phyloP scores from a whole-genome alignment of 2,113 vertebrate species.

The Syngnathoides biaculeatus region DNA sequence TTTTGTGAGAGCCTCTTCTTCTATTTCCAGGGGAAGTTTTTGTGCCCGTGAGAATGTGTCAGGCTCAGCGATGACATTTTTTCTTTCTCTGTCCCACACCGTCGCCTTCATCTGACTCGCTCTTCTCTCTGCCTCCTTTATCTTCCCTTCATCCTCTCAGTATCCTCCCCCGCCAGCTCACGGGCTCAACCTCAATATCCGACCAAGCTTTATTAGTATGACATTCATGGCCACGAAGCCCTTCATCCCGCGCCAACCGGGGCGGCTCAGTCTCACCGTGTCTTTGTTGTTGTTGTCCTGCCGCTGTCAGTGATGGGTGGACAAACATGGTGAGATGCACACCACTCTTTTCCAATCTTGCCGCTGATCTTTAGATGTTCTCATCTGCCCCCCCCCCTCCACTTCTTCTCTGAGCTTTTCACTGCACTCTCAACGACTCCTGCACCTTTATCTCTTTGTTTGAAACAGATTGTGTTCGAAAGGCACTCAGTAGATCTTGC shows the following conservation, averaged over 20 bases:
- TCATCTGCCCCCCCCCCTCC: constrained; percentile 16
- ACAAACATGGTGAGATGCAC: constrained; percentile 19
- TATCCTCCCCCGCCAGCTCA: constrained; percentile 31
- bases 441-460: constrained; percentile 1
- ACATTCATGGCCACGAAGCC: constrained; percentile 57
- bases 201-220: constrained; percentile 61
- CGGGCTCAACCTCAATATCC: constrained; percentile 45
- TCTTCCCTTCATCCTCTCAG: constrained; percentile 17
- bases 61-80: constrained; percentile 34
- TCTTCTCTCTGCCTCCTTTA: constrained; percentile 15
- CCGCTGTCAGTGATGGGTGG: not conserved
- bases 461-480: constrained; percentile 11
- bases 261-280: constrained; percentile 16
- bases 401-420: constrained; percentile 26
- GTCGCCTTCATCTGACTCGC: constrained; percentile 13
- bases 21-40: constrained; percentile 33
- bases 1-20: constrained; percentile 20
- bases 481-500: not conserved
- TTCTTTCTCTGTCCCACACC: constrained; percentile 10
- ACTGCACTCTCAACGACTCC: constrained; percentile 13
- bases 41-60: constrained; percentile 30
- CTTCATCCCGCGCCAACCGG: constrained; percentile 45
- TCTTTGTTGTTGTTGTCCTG: not conserved
- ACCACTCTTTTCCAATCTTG: constrained; percentile 25
- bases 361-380: constrained; percentile 28